phyloP scores from a whole-genome alignment of 1,140 invertebrate genomes.

The Ceratina japonica region DNA sequence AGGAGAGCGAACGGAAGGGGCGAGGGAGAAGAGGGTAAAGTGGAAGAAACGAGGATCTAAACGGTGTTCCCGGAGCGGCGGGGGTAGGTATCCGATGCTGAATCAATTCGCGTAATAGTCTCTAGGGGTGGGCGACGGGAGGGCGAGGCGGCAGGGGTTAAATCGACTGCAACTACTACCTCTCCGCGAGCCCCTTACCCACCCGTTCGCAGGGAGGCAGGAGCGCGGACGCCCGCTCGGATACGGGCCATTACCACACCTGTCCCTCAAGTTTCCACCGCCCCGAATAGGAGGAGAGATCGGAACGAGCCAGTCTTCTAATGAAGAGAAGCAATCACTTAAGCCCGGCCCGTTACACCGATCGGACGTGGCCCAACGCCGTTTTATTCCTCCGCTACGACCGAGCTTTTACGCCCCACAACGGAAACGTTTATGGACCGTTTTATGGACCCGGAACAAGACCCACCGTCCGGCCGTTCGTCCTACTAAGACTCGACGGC shows the following conservation, averaged over 20 bases:
- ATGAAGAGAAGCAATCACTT: constrained; percentile 78
- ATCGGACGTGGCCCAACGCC: constrained; percentile 45
- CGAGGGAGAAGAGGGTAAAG: not conserved
- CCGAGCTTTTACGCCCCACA: constrained; percentile 55
- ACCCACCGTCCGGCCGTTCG: not conserved
- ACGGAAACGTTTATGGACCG: constrained; percentile 36
- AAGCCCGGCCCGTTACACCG: constrained; percentile 60
- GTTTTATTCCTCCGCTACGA: constrained; percentile 45
- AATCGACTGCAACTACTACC: constrained; percentile 62
- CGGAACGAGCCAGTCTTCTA: constrained; percentile 56
- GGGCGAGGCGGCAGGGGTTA: constrained; percentile 49
- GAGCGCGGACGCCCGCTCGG: constrained; percentile 45
- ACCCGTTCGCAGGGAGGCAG: not conserved
- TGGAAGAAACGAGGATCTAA: constrained; percentile 74
- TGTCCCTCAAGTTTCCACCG: constrained; percentile 69
- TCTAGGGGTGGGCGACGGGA: constrained; percentile 25
- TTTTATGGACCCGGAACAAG: constrained; percentile 10
- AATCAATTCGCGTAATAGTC: constrained; percentile 77
- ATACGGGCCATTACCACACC: constrained; percentile 76
- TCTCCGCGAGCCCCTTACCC: constrained; percentile 2
- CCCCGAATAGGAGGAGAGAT: constrained; percentile 10
- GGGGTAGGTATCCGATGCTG: constrained; percentile 65
- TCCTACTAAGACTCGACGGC: not conserved
- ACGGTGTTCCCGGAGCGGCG: constrained; percentile 60
- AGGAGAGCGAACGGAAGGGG: constrained; percentile 4